Evolutionary conservation across 2,797 vertebrate genomes (phyloP), one percentile per base, ranked within the genome.

Genomic region (Prionace glauca): DNA sequence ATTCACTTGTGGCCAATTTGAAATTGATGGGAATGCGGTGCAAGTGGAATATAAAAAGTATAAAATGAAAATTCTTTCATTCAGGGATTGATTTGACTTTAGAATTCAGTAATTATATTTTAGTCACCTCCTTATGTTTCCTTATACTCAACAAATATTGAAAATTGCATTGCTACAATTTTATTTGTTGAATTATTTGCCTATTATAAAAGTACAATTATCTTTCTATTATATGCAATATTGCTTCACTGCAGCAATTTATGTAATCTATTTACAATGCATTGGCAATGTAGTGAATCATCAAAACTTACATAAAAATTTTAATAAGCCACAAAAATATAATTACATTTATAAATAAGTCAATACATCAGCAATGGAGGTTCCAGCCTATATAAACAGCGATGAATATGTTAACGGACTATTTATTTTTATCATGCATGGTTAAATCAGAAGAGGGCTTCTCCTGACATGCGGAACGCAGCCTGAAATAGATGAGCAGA

Each of bases 281-380:
- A 95, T 77, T 95, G 69, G 87, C 87, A 90, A 72, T 41, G 92
- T 72, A 45, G 65, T 69, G 50, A 77, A 74, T 72, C 69, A 95
- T 77, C 41, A 60, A 50, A 94, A 72, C 93, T 56, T 95, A 74
- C 71, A 74, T 74, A 74, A 77, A 95, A 95, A 72, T 94, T 94
- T 50, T 32, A 72, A 74, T 50, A 95, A 74, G 41, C 71, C 93
- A 95, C 67, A 56, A 95, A 56, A 95, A 95, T n/a, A 95, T 77
- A 95, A 74, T 95, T 95, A 74, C 71, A 95, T 56, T 94, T 95
- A 74, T 74, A 95, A 95, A 60, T 56, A 95, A 95, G 71, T n/a
- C 71, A 95, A 56, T 29, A 77, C 93, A 95, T 72, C 45, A 74
- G 71, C 71, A 95, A 77, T 95, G 67, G 67, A 24, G 24, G 22